Evolutionary conservation across 2,797 vertebrate genomes (phyloP), one percentile per base, ranked within the genome.

Genomic region (Sphaeramia orbicularis): DNA sequence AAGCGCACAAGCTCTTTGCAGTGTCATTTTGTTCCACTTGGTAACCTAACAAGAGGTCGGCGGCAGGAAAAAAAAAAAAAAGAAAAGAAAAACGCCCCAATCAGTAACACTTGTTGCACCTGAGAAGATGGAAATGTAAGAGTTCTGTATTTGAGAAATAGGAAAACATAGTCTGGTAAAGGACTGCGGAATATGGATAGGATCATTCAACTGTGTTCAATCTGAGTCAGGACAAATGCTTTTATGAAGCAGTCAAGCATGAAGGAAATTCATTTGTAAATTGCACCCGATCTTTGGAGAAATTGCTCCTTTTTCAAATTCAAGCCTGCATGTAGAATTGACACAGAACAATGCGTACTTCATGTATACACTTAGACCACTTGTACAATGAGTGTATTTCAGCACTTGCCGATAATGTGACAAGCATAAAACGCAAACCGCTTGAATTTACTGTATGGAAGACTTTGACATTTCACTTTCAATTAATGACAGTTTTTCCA

Each of bases 41-140:
- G 52, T 84, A 58, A 85, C 70, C 89, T 92, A 93, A 93, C 90
- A 88, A 93, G 91, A 90, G 80, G 88, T 82, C 78, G 80, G 85
- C 60, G 76, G 76, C 82, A 77, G 67, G 51, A 51, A 71, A 63
- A 37, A 70, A 80, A 81, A 80, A 84, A 76, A 68, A 45, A 38
- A 13, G 38, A 56, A 41, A 55, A 38, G 49, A 55, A 57, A 38
- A 57, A 57, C 54, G 81, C 61, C 44, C 89, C 90, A 92, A 93
- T 94, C 93, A 91, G 90, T 85, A 89, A 90, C 87, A 92, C 91
- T 93, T 91, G 86, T 93, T 93, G 89, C 90, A 90, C 85, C 86
- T 92, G 88, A 87, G 82, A 91, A 92, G 86, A 91, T 92, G 91
- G 86, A 93, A 88, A 93, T 94, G 71, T 88, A 32, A 65, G 76